A percentile compares a stretch with the other conserved stretches of the same genome.
phyloP scores from a whole-genome alignment of 1,140 invertebrate genomes.

The Elymnias hypermnestra region DNA sequence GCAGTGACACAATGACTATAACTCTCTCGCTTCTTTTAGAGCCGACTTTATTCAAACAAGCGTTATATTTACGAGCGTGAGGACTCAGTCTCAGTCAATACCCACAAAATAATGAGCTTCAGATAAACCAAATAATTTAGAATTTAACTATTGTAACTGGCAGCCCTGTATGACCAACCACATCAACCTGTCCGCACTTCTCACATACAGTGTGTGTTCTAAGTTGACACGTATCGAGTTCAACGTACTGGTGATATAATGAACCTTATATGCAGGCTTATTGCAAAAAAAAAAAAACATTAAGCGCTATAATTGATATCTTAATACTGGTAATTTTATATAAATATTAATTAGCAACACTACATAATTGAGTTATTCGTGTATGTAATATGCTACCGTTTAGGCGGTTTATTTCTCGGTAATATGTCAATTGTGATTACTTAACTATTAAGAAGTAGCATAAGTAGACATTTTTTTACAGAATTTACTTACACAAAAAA shows the following conservation, averaged over 20 bases:
- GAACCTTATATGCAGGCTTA: constrained; percentile 8
- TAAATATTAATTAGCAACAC: constrained; percentile 1
- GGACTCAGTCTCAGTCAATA: too few species aligned
- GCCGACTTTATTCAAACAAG: too few species aligned
- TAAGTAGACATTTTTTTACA: too few species aligned
- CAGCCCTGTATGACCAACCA: constrained; percentile 13
- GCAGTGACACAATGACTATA: too few species aligned
- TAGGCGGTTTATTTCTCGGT: neutral
- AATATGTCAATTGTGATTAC: neutral
- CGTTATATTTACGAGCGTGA: too few species aligned
- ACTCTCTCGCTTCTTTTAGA: too few species aligned
- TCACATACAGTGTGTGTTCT: constrained; percentile 6
- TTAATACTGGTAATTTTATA: constrained; percentile 7
- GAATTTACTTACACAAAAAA: too few species aligned
- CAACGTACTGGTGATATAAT: constrained; percentile 19
- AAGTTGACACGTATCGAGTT: constrained; percentile 13
- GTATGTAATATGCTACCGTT: too few species aligned
- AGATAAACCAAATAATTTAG: too few species aligned
- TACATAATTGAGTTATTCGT: neutral
- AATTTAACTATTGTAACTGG: too few species aligned
- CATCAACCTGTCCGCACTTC: constrained; percentile 19
- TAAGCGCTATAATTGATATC: constrained; percentile 2
- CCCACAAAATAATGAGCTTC: too few species aligned
- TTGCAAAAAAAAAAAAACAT: constrained; percentile 9
- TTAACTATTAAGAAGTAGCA: too few species aligned